A percentile compares a stretch with the other conserved stretches of the same genome.
phyloP scores from a whole-genome alignment of 1,140 invertebrate species.

The Drosophila sucinea region DNA sequence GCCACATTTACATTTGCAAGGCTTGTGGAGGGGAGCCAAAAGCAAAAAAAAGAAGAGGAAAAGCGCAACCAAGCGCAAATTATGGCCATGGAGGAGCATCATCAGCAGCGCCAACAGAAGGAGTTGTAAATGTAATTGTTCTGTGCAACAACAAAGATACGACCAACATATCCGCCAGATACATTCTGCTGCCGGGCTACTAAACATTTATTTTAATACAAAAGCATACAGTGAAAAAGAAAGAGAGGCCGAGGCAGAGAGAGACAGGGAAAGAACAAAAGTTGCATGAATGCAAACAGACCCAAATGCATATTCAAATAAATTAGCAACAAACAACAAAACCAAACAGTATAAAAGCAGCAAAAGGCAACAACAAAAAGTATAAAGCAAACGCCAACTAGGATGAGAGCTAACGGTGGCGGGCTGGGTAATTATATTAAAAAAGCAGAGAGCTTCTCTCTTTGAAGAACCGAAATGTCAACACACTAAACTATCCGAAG shows the following conservation, averaged over 20 bases:
- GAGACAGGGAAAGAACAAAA: constrained; percentile 22
- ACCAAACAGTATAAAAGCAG: constrained; percentile 24
- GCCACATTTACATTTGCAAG: constrained; percentile 44
- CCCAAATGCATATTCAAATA: constrained; percentile 75
- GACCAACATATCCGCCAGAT: constrained; percentile 33
- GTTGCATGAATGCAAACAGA: constrained; percentile 61
- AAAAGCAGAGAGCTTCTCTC: neutral
- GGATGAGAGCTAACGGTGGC: neutral
- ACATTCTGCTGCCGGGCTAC: constrained; percentile 40
- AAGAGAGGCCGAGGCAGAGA: constrained; percentile 27
- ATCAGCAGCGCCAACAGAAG: neutral
- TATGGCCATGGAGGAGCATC: constrained; percentile 53
- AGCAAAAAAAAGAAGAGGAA: constrained; percentile 5
- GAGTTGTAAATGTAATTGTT: constrained; percentile 55
- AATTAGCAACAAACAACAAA: constrained; percentile 81
- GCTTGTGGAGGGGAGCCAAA: constrained; percentile 1
- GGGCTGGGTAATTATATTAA: neutral
- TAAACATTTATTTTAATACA: constrained; percentile 18
- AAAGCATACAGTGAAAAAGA: constrained; percentile 36
- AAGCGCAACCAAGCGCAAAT: constrained; percentile 62
- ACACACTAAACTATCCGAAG: neutral
- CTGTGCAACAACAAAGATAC: constrained; percentile 31
- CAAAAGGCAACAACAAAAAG: neutral
- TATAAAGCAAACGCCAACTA: neutral
- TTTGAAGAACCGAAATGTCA: neutral